These are phyloP conservation scores for Glaucopsyche alexis DNA, from an alignment of 2,888 invertebrate genomes.

Conservation along the genomic window DNA sequence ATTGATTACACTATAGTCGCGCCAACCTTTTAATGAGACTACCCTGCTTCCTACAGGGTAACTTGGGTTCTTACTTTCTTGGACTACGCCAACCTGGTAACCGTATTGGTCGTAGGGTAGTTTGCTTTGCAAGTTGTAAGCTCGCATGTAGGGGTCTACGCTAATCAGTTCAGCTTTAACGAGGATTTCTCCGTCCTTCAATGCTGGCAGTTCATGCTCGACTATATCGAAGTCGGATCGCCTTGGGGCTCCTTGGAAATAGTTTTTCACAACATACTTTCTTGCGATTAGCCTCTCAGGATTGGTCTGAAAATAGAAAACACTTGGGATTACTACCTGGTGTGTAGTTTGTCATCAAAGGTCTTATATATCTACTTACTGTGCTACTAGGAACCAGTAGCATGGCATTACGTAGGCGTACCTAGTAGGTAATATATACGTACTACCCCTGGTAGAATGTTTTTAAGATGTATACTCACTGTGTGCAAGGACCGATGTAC, in stretches of 20 bases:
- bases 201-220: slow-evolving; percentile 78
- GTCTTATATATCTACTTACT: no score
- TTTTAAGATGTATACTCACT: background rate
- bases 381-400: no score
- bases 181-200: slow-evolving; percentile 75
- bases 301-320: slow-evolving; percentile 8
- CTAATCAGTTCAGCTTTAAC: slow-evolving; percentile 53
- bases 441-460: background rate
- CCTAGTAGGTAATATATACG: no score
- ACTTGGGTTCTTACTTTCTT: slow-evolving; percentile 79
- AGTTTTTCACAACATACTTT: slow-evolving; percentile 77
- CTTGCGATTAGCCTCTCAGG: slow-evolving; percentile 59
- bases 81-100: slow-evolving; percentile 58
- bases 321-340: background rate
- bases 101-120: slow-evolving; percentile 50
- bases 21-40: slow-evolving; percentile 82
- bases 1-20: slow-evolving; percentile 40
- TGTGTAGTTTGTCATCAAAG: no score
- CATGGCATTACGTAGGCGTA: no score
- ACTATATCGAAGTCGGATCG: slow-evolving; percentile 77
- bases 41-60: slow-evolving; percentile 80
- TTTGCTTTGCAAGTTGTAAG: slow-evolving; percentile 34
- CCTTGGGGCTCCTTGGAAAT: slow-evolving; percentile 80
- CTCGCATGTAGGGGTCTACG: slow-evolving; percentile 50
- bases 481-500: background rate